Evolutionary conservation across 2,888 invertebrate genomes (phyloP).

Genomic region (Aethes cnicana): DNA sequence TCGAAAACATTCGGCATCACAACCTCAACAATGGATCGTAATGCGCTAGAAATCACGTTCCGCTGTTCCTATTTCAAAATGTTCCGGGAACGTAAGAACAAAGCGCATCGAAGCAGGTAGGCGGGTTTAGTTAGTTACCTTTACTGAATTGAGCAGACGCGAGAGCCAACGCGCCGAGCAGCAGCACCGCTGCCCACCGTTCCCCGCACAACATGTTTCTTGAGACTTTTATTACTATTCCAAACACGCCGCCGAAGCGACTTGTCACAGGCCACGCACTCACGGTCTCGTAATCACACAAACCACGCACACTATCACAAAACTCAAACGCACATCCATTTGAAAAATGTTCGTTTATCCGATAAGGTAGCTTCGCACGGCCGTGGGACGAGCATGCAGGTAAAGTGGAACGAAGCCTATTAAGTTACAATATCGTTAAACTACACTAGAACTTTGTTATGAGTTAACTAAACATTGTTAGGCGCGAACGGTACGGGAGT

Average conservation of each 20-base stretch:
- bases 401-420: constrained; percentile 70
- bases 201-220: constrained; percentile 68
- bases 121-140: constrained; percentile 68
- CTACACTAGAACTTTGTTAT: constrained; percentile 60
- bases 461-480: constrained; percentile 59
- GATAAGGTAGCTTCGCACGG: constrained; percentile 72
- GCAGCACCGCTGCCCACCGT: constrained; percentile 63
- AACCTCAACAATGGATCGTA: constrained; percentile 1
- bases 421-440: constrained; percentile 77
- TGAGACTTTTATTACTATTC: constrained; percentile 63
- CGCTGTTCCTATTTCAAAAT: constrained; percentile 17
- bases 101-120: constrained; percentile 68
- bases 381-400: constrained; percentile 79
- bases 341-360: constrained; percentile 81
- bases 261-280: constrained; percentile 72
- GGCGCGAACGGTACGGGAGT: constrained; percentile 55
- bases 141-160: constrained; percentile 75
- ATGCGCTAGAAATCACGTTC: constrained; percentile 29
- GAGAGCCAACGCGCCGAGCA: constrained; percentile 64
- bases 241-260: constrained; percentile 70
- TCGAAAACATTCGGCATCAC: constrained; percentile 6
- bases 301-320: constrained; percentile 77
- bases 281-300: constrained; percentile 69
- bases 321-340: constrained; percentile 79
- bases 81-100: constrained; percentile 62